Evolutionary conservation across 1,140 invertebrate genomes (phyloP).

Genomic region (Heterodera carotae): DNA sequence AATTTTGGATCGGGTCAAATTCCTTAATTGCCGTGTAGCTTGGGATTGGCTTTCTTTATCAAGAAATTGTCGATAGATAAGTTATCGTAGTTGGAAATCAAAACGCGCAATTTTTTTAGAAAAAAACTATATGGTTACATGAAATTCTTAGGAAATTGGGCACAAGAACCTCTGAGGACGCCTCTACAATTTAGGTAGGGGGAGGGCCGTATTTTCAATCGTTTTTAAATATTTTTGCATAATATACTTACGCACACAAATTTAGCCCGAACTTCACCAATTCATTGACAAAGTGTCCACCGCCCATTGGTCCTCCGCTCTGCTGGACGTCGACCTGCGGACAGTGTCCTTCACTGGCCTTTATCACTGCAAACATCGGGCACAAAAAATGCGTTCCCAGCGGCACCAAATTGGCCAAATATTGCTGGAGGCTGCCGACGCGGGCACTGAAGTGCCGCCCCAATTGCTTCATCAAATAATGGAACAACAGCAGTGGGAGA

Average conservation of each 20-base stretch:
- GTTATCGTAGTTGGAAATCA: no score
- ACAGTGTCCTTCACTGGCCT: constrained; percentile 37
- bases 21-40: no score
- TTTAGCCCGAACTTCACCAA: constrained; percentile 27
- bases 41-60: no score
- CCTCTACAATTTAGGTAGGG: no score
- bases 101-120: no score
- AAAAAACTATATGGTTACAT: no score
- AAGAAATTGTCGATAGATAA: no score
- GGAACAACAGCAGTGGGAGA: background rate
- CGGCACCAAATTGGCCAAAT: constrained; percentile 39
- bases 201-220: no score
- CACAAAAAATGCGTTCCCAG: constrained; percentile 30
- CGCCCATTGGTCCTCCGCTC: constrained; percentile 38
- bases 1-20: background rate
- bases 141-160: no score
- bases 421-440: constrained; percentile 26
- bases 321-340: constrained; percentile 39
- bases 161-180: no score
- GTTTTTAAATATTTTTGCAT: no score
- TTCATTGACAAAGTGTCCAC: constrained; percentile 28
- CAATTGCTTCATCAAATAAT: background rate
- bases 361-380: constrained; percentile 33
- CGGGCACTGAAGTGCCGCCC: constrained; percentile 10
- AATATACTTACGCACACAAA: no score